These are phyloP conservation scores for Leguminivora glycinivorella DNA, from an alignment of 1,140 invertebrate genomes.

Conservation along the genomic window DNA sequence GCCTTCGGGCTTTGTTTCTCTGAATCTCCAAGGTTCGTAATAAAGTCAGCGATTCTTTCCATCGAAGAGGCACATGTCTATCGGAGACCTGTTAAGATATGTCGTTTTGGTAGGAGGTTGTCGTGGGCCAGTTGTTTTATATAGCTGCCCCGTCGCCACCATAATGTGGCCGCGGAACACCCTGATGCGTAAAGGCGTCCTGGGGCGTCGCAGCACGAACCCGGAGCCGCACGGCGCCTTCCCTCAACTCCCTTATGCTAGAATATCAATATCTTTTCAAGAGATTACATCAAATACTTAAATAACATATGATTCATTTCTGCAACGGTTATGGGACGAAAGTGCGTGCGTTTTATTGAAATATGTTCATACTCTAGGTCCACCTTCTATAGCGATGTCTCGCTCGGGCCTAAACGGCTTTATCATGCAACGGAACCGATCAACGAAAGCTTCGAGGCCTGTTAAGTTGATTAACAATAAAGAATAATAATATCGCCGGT, in stretches of 20 bases:
- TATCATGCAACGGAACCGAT: too few species aligned
- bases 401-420: too few species aligned
- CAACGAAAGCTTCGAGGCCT: too few species aligned
- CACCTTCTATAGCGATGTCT: too few species aligned
- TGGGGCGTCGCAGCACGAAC: constrained; percentile 54
- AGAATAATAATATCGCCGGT: too few species aligned
- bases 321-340: constrained; percentile 2
- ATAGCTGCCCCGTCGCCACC: constrained; percentile 61
- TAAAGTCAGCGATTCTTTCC: not conserved
- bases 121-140: constrained; percentile 37
- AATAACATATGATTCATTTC: constrained; percentile 19
- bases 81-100: not conserved
- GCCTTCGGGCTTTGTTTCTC: not conserved
- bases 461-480: too few species aligned
- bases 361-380: too few species aligned
- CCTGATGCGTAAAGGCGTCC: constrained; percentile 58
- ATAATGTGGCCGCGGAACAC: constrained; percentile 57
- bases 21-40: constrained; percentile 9
- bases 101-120: constrained; percentile 17
- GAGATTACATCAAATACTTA: constrained; percentile 23
- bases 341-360: not conserved
- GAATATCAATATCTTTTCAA: constrained; percentile 35
- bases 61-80: not conserved
- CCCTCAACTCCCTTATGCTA: constrained; percentile 20
- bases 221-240: constrained; percentile 59